Conservation (phyloP, 2,113 vertebrate species). For the Spea bombifrons region DNA sequence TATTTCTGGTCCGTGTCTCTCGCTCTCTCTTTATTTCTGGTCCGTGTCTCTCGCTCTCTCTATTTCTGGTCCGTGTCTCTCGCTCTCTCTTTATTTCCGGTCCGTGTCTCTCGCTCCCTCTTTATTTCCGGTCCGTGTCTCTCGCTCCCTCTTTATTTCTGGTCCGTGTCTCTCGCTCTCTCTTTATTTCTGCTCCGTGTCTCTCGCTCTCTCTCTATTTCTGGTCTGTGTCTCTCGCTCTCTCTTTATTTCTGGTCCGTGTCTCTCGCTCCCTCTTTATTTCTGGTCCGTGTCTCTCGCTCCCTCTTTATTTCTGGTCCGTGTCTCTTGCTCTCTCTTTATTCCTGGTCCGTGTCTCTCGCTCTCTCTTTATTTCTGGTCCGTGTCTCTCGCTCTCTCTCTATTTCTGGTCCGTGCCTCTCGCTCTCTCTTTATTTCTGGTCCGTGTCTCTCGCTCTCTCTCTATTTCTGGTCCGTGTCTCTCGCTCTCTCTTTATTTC, state of each 20-base stretch:
- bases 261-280: too few species aligned
- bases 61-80: constrained; percentile 27
- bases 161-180: too few species aligned
- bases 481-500: too few species aligned
- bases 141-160: neutral
- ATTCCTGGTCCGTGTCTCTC: neutral
- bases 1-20: too few species aligned
- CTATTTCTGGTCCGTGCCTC: neutral
- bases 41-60: constrained; percentile 4
- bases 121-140: neutral
- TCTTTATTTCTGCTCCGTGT: neutral
- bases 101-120: too few species aligned
- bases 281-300: neutral
- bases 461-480: too few species aligned
- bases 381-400: constrained; percentile 13
- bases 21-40: too few species aligned
- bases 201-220: constrained; percentile 29
- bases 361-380: constrained; percentile 21
- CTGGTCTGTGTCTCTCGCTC: constrained; percentile 7
- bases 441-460: neutral
- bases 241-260: neutral
- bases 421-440: too few species aligned
- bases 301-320: too few species aligned
- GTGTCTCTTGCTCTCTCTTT: too few species aligned
- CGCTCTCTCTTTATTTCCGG: constrained; percentile 4